A percentile compares a stretch with the other conserved stretches of the same genome.
These are phyloP conservation scores for Phthorimaea operculella DNA, from an alignment of 1,140 invertebrate genomes.

Conservation along the genomic window DNA sequence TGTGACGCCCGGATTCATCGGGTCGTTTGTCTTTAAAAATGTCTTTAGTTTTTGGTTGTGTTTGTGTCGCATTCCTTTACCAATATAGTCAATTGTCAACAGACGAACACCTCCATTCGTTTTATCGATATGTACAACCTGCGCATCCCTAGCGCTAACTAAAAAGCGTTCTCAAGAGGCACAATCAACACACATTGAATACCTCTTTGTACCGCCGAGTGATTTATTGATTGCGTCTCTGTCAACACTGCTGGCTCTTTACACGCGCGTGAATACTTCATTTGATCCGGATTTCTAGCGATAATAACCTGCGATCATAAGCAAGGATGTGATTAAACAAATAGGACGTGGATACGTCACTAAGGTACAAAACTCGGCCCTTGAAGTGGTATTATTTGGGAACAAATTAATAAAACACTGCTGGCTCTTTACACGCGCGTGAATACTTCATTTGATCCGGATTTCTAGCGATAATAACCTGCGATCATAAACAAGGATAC, in stretches of 20 bases:
- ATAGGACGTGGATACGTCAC: too few relatives aligned
- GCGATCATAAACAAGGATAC: too few relatives aligned
- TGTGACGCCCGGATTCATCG: too few relatives aligned
- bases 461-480: constrained; percentile 66
- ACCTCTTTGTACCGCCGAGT: constrained; percentile 56
- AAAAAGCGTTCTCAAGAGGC: constrained; percentile 59
- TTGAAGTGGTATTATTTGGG: too few relatives aligned
- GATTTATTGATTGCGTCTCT: constrained; percentile 67
- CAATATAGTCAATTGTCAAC: too few relatives aligned
- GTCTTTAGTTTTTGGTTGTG: too few relatives aligned
- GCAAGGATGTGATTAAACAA: neutral
- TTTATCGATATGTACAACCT: constrained; percentile 15
- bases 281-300: constrained; percentile 67
- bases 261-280: constrained; percentile 61
- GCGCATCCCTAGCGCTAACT: constrained; percentile 46
- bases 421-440: constrained; percentile 50
- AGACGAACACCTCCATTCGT: too few relatives aligned
- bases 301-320: too few relatives aligned
- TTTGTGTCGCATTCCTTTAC: too few relatives aligned
- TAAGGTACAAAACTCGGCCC: too few relatives aligned
- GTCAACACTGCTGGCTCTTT: constrained; percentile 61
- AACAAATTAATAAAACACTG: too few relatives aligned
- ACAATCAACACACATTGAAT: constrained; percentile 67
- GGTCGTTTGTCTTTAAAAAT: too few relatives aligned
- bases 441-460: constrained; percentile 67